A percentile compares a stretch with the other conserved stretches of the same genome.
These are phyloP conservation scores for Pogonophryne albipinna DNA, from an alignment of 2,797 vertebrate species.

Conservation along the genomic window DNA sequence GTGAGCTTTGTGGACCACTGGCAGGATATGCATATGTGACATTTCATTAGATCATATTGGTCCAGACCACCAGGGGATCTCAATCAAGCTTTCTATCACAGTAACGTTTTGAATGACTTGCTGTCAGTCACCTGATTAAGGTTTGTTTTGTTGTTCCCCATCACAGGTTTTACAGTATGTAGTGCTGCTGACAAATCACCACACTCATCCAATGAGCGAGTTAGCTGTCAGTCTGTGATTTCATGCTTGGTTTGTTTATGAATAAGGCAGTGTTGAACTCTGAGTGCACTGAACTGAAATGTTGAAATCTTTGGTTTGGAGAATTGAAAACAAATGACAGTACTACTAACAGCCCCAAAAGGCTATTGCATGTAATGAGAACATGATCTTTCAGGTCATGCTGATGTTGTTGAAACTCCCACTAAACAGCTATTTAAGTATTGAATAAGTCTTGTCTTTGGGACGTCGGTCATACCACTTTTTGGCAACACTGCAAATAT, in stretches of 20 bases:
- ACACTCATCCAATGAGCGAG: slow-evolving; percentile 11
- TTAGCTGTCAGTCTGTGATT: slow-evolving; percentile 42
- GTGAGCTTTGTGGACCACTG: neutral
- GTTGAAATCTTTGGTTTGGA: slow-evolving; percentile 28
- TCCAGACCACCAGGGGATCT: slow-evolving; percentile 4
- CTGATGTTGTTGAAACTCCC: slow-evolving; percentile 12
- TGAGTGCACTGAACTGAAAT: slow-evolving; percentile 23
- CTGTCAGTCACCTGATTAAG: slow-evolving; percentile 26
- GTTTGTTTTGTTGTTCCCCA: slow-evolving; percentile 18
- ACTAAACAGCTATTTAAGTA: slow-evolving; percentile 14
- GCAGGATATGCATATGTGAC: neutral
- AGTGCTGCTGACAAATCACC: slow-evolving; percentile 19
- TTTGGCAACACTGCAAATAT: slow-evolving; percentile 11
- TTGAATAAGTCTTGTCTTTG: slow-evolving; percentile 12
- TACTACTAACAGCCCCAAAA: neutral
- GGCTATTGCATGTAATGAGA: neutral
- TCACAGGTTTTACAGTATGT: slow-evolving; percentile 13
- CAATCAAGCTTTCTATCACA: neutral
- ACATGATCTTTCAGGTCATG: slow-evolving; percentile 13
- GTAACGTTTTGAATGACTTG: neutral
- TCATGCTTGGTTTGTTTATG: slow-evolving; percentile 35
- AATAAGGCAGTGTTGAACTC: slow-evolving; percentile 8
- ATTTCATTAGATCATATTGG: slow-evolving; percentile 3
- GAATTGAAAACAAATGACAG: slow-evolving; percentile 23
- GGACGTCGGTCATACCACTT: neutral